Evolutionary conservation across 2,888 invertebrate species (phyloP), one percentile per base, ranked within the genome.

Genomic region (Sclerodermus sp.): DNA sequence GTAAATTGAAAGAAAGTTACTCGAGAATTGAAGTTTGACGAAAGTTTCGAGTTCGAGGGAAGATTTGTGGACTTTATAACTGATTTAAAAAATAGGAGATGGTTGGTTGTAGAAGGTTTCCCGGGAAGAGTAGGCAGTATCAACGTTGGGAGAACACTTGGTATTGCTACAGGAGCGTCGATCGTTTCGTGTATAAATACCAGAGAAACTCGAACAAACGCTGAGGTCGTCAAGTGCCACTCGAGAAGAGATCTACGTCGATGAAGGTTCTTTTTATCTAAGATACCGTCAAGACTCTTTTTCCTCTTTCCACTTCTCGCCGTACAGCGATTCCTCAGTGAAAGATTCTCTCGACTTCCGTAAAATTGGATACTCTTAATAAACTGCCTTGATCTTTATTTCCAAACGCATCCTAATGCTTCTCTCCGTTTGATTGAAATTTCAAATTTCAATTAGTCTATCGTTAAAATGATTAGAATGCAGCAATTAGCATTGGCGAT

Each of bases 361-460:
- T 13, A 32, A 60, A 55, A 60, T 60, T 60, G 53, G 46, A 53
- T 58, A 49, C 47, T 47, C 52, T 51, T 43, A 51, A 43, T 17
- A 45, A 55, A 42, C 51, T 37, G 38, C 49, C 36, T 42, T 31
- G 44, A 30, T 36, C 8, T 9, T 18, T 17, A 13, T 14, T n/a
- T 1, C n/a, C 31, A 40, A 23, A 45, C 34, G 17, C 34, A 36
- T 37, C 17, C 44, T 49, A 45, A 23, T 8, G 23, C 23, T 23
- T 23, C 23, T 8, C 23, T 34, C 34, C 34, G 34, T 34, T 8
- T 23, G 23, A 3, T 23, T 23, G 8, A 23, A 23, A 23, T 5
- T 23, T 23, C 23, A 3, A 23, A n/a, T n/a, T n/a, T n/a, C n/a
- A n/a, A n/a, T n/a, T n/a, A n/a, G n/a, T n/a, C n/a, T n/a, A n/a